Evolutionary conservation across 1,140 invertebrate species (phyloP), one percentile per base, ranked within the genome.

Genomic region (Zaprionus ornatus): DNA sequence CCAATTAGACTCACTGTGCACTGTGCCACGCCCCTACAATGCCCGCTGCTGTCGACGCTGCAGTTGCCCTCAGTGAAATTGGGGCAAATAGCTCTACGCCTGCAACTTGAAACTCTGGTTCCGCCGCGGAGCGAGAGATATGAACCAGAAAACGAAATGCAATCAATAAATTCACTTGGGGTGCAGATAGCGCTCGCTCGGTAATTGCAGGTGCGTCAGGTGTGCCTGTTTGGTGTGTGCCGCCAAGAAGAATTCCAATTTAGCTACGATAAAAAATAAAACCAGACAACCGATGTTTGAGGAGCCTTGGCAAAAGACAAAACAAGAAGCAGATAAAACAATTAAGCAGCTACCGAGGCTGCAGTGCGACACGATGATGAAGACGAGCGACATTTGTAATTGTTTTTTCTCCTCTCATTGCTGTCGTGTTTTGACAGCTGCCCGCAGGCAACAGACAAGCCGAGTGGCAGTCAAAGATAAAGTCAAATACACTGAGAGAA

Each of bases 91-190:
- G 73, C 55, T 9, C n/a, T 3, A 17, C 40, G 40, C 40, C 40
- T 70, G 45, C 48, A 67, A 75, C 74, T 82, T 60, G 64, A 60
- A 50, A 19, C 23, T 32, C 37, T 15, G 25, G 67, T 60, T 65
- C 52, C 29, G 9, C 52, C 7, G 10, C 29, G 29, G 29, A 32
- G 9, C 52, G 23, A n/a, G 12, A 40, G 62, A 50, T 50, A 48
- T 23, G 48, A 64, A n/a, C 35, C 50, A 50, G 42, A 23, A 79
- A 29, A 77, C 56, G 59, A 75, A 86, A 78, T 78, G 84, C 84
- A 88, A 88, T 88, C 83, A 87, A 87, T 87, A 80, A 79, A 71
- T 80, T 79, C 25, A 48, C 25, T 74, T 17, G 57, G 56, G 71
- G 17, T 52, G 45, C 56, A 68, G 29, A 40, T 32, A 32, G 50